Conservation (phyloP, 2,888 invertebrate genomes). For the Ariolimax columbianus region DNA sequence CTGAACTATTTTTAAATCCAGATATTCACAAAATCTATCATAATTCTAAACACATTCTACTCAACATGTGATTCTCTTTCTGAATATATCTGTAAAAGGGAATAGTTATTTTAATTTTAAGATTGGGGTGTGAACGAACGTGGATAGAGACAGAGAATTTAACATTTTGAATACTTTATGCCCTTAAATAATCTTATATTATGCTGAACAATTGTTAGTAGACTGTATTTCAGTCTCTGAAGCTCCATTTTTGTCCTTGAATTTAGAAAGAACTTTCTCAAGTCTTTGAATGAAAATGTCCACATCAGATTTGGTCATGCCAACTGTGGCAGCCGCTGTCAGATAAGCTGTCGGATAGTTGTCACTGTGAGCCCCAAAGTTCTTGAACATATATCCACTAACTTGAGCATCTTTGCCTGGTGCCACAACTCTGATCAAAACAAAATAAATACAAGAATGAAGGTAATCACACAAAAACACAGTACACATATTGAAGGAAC, state of each 20-base stretch:
- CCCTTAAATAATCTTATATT: not conserved
- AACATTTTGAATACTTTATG: too few species aligned
- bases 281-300: conserved; percentile 85
- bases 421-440: conserved; percentile 78
- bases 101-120: too few species aligned
- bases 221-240: not conserved
- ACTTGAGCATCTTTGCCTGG: conserved; percentile 66
- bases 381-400: conserved; percentile 77
- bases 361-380: conserved; percentile 86
- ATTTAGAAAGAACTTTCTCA: conserved; percentile 82
- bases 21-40: too few species aligned
- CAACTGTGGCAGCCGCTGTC: conserved; percentile 87
- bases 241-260: not conserved
- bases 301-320: conserved; percentile 84
- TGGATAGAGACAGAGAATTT: too few species aligned
- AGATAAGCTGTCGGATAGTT: conserved; percentile 84
- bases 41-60: too few species aligned
- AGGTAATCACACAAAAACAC: too few species aligned
- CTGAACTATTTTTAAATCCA: too few species aligned
- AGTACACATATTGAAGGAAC: too few species aligned
- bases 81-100: too few species aligned
- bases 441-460: not conserved
- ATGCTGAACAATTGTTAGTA: not conserved
- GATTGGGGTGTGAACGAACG: too few species aligned
- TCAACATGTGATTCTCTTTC: too few species aligned